Base-by-base conservation (phyloP, 2,113 vertebrate species). In the Dromas ardeola region DNA sequence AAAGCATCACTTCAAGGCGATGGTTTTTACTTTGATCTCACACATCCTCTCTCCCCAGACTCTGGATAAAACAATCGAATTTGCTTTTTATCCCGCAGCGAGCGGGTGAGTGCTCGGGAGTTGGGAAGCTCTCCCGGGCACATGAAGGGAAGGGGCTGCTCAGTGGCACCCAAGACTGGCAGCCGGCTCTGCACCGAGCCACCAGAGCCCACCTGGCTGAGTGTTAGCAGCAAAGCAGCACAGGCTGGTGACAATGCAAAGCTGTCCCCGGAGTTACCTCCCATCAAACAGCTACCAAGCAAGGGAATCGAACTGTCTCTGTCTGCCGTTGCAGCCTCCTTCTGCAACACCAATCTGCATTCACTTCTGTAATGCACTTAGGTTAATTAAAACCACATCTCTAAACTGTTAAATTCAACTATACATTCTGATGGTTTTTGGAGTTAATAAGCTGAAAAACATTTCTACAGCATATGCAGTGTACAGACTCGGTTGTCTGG, bases 141-240 rank as follows among this genome's bases (percentile, higher is more conserved):
- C 34, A 1, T 5, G 65, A 15, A 10, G 0, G 3, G 69, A 78
- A 49, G 3, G 30, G 8, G 3, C 9, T 90, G 22, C 45, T 88
- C 2, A 0, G 43, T 10, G 15, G 71, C 36, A 50, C 30, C 15
- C 6, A 1, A 1, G 6, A 69, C 13, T 0, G 65, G 55, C 71
- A 67, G 19, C 76, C 16, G 3, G 77, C 56, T 91, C 61, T 82
- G 80, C 62, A 59, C 18, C n/a, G 16, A 0, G 2, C 15, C 43
- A 53, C 52, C 45, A 40, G 50, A 88, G 15, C 20, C 79, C 87
- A 16, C 47, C 20, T 59, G 77, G 36, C 47, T 20, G 12, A 76
- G 56, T 11, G n/a, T 12, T 49, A 63, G 50, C 42, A 81, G 62
- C 80, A 82, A 9, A 6, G 6, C 30, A 71, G 90, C 47, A 63